Evolutionary conservation across 2,888 invertebrate species (phyloP).

Genomic region (Aethes cnicana): DNA sequence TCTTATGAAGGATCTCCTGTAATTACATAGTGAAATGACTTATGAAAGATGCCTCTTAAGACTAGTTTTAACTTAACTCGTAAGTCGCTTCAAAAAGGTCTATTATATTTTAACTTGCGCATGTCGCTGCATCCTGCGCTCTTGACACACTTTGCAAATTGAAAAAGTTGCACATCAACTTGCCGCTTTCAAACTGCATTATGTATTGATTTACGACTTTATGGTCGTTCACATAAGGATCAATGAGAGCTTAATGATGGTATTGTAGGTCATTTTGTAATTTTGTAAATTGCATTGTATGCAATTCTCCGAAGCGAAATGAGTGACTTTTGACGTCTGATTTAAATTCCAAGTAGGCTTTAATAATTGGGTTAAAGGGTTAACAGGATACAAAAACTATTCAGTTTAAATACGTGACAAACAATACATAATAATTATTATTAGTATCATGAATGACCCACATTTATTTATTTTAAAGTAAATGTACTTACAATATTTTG

Average conservation of each 20-base stretch:
- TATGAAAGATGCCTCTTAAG: constrained; percentile 16
- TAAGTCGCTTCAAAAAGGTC: no score
- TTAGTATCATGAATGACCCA: no score
- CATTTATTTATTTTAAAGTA: no score
- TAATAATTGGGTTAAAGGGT: constrained; percentile 4
- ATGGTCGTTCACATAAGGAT: background rate
- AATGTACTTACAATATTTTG: no score
- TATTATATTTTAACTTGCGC: no score
- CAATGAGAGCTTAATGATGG: no score
- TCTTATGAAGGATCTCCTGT: constrained; percentile 31
- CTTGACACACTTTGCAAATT: constrained; percentile 39
- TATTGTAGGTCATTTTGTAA: no score
- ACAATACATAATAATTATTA: no score
- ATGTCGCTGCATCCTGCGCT: constrained; percentile 15
- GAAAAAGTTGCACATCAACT: constrained; percentile 11
- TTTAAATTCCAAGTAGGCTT: constrained; percentile 4
- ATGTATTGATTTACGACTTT: background rate
- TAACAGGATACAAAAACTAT: background rate
- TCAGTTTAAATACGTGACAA: no score
- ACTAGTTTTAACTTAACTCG: no score
- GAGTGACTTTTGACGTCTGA: constrained; percentile 22
- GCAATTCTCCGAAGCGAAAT: constrained; percentile 25
- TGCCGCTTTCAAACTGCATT: background rate
- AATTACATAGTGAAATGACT: constrained; percentile 37
- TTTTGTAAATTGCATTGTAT: background rate